Evolutionary conservation across 2,113 vertebrate species (phyloP).

Genomic region (Spheniscus mendiculus): DNA sequence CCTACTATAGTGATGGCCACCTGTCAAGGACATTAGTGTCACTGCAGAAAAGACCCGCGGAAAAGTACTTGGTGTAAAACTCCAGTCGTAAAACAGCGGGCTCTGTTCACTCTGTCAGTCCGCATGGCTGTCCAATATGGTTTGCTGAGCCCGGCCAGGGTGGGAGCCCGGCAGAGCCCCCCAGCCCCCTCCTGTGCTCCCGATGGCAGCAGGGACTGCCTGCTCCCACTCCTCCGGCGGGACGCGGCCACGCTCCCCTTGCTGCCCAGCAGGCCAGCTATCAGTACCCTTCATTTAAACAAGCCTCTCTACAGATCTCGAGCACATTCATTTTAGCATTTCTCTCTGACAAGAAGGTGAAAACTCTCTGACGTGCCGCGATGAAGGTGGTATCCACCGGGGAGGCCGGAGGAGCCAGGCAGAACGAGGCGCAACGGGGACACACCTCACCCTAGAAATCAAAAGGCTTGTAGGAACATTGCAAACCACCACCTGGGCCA

Average conservation of each 20-base stretch:
- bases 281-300: neutral
- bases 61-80: neutral
- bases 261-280: neutral
- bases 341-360: neutral
- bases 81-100: neutral
- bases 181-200: accelerated
- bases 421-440: neutral
- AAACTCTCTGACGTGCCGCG: accelerated
- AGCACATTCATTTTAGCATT: neutral
- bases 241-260: accelerated
- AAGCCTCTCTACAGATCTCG: neutral
- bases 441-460: neutral
- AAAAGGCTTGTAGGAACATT: neutral
- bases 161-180: neutral
- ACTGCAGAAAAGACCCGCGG: neutral
- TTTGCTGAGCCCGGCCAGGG: neutral
- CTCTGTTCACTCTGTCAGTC: neutral
- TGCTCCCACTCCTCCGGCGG: neutral
- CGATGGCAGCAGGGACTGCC: accelerated
- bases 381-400: accelerated
- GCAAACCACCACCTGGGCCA: neutral
- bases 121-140: accelerated
- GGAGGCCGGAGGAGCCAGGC: neutral
- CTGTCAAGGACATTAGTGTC: neutral
- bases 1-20: accelerated